These are phyloP conservation scores for Pangasianodon gigas DNA, from an alignment of 2,113 vertebrate species.

Conservation along the genomic window DNA sequence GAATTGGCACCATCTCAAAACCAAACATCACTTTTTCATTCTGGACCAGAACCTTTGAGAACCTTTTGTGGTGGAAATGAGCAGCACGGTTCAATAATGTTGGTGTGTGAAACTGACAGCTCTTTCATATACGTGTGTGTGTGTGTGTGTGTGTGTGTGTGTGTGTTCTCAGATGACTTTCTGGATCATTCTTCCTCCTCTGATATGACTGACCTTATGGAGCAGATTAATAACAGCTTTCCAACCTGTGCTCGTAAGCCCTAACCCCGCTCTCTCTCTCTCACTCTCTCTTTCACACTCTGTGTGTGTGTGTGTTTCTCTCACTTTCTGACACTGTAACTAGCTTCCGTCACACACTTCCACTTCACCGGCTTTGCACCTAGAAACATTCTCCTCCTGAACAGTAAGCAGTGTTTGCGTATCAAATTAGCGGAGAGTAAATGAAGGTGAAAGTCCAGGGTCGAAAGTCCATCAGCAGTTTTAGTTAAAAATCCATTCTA, in stretches of 20 bases:
- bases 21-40: neutral
- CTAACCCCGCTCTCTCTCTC: neutral
- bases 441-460: conserved; percentile 53
- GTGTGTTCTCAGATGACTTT: conserved; percentile 78
- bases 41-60: neutral
- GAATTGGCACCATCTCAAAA: neutral
- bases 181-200: conserved; percentile 83
- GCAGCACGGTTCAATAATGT: neutral
- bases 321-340: neutral
- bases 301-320: neutral
- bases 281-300: neutral
- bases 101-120: conserved; percentile 56
- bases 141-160: conserved; percentile 44
- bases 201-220: conserved; percentile 93
- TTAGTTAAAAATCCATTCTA: conserved; percentile 69
- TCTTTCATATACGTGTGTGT: conserved; percentile 22
- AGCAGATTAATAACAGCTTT: conserved; percentile 94
- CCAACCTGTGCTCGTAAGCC: conserved; percentile 91
- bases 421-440: conserved; percentile 27
- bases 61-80: neutral
- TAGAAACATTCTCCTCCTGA: neutral
- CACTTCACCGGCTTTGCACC: neutral
- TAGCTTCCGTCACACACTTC: neutral
- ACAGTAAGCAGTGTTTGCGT: conserved; percentile 42
- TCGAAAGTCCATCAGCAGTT: conserved; percentile 55